Conservation (phyloP, 2,113 vertebrate genomes). For the Nannospalax galili region DNA sequence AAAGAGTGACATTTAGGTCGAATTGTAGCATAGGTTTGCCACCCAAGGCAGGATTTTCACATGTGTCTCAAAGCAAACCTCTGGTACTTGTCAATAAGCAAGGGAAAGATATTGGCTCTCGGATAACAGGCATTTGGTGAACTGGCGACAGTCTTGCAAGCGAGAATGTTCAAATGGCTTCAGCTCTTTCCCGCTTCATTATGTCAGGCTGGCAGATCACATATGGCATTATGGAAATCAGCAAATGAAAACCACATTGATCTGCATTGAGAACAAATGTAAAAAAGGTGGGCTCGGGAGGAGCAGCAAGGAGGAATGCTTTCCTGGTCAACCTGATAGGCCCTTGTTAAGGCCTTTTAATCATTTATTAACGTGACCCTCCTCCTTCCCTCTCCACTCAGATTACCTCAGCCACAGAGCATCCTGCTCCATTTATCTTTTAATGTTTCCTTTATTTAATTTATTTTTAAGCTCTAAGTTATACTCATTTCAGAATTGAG, state of each 20-base stretch:
- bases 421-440: conserved; percentile 92
- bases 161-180: conserved; percentile 87
- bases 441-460: conserved; percentile 92
- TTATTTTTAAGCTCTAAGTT: conserved; percentile 91
- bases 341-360: conserved; percentile 90
- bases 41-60: conserved; percentile 67
- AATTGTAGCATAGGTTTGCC: conserved; percentile 60
- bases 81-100: conserved; percentile 78
- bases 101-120: conserved; percentile 83
- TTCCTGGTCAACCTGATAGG: conserved; percentile 89
- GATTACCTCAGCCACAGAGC: conserved; percentile 91
- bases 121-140: conserved; percentile 86
- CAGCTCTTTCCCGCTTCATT: conserved; percentile 88
- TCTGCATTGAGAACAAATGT: conserved; percentile 89
- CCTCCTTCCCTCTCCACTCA: conserved; percentile 89
- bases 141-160: conserved; percentile 86
- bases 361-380: conserved; percentile 92
- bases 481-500: conserved; percentile 88
- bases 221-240: conserved; percentile 90
- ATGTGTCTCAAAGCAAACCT: conserved; percentile 80
- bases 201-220: conserved; percentile 87
- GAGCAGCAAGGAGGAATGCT: conserved; percentile 84
- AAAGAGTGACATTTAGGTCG: background rate
- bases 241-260: conserved; percentile 93
- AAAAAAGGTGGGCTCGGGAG: conserved; percentile 86